Evolutionary conservation across 2,797 vertebrate species (phyloP).

Genomic region (Trichosurus vulpecula): DNA sequence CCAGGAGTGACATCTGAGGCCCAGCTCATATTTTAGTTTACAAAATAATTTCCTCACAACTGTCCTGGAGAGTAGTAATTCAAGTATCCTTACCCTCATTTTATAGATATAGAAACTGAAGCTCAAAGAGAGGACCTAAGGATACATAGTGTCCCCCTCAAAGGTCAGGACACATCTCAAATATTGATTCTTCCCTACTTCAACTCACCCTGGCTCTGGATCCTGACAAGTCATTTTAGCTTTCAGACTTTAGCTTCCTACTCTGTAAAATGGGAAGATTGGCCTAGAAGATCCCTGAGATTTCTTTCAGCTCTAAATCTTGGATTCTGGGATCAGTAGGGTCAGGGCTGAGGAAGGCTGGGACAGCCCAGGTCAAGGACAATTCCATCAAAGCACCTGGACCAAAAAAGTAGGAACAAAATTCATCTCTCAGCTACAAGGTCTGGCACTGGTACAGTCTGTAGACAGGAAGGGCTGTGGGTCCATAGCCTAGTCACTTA

Average conservation of each 20-base stretch:
- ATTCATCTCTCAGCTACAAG: not conserved
- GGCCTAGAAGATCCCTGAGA: not conserved
- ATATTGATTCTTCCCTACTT: not conserved
- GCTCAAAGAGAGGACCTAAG: not conserved
- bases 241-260: not conserved
- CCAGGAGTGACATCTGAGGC: not conserved
- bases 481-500: slow-evolving; percentile 3
- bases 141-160: not conserved
- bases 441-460: not conserved
- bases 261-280: not conserved
- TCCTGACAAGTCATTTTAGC: not conserved
- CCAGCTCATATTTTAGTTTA: not conserved
- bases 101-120: not conserved
- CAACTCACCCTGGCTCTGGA: not conserved
- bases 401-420: not conserved
- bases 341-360: not conserved
- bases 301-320: not conserved
- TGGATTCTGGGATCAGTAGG: not conserved
- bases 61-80: not conserved
- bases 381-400: not conserved
- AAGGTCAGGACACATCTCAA: not conserved
- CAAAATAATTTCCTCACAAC: not conserved
- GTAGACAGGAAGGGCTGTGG: not conserved
- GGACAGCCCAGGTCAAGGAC: not conserved
- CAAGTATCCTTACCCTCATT: not conserved